These are phyloP conservation scores for Peromyscus attwateri DNA, from an alignment of 2,797 vertebrate genomes.

Conservation along the genomic window DNA sequence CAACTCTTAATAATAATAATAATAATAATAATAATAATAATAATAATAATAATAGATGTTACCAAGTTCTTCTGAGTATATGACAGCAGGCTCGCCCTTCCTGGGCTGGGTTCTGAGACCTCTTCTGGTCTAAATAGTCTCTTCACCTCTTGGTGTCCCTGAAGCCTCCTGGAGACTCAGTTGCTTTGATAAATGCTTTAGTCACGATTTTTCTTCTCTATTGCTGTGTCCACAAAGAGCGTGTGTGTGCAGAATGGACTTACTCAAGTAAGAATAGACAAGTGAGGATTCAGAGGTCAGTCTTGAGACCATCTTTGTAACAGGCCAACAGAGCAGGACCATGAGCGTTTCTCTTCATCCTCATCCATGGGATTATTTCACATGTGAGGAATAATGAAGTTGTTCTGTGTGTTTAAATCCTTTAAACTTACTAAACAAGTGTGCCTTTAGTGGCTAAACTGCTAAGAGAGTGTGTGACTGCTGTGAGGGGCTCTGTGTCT, in stretches of 20 bases:
- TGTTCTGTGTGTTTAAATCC: not conserved
- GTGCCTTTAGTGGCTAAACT: not conserved
- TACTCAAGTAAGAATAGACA: not conserved
- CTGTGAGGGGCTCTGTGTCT: not conserved
- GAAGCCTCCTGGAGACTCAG: not conserved
- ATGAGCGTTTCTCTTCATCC: not conserved
- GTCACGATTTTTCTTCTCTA: not conserved
- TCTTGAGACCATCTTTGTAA: not conserved
- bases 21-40: not conserved
- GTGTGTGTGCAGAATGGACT: not conserved
- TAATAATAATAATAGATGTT: not conserved
- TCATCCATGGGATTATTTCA: not conserved
- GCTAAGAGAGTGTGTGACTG: not conserved
- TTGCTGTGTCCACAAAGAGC: not conserved
- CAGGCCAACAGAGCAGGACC: fast-evolving
- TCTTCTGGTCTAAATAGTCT: not conserved
- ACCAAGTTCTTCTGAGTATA: not conserved
- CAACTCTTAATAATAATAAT: not conserved
- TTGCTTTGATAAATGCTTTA: not conserved
- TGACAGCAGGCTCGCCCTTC: not conserved
- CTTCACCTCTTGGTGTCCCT: not conserved
- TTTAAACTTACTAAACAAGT: not conserved
- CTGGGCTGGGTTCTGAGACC: not conserved
- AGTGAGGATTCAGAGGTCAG: not conserved
- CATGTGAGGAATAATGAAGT: not conserved